These are phyloP conservation scores for Stomatorhinus ivindoensis DNA, from an alignment of 2,113 vertebrate species.

Conservation along the genomic window DNA sequence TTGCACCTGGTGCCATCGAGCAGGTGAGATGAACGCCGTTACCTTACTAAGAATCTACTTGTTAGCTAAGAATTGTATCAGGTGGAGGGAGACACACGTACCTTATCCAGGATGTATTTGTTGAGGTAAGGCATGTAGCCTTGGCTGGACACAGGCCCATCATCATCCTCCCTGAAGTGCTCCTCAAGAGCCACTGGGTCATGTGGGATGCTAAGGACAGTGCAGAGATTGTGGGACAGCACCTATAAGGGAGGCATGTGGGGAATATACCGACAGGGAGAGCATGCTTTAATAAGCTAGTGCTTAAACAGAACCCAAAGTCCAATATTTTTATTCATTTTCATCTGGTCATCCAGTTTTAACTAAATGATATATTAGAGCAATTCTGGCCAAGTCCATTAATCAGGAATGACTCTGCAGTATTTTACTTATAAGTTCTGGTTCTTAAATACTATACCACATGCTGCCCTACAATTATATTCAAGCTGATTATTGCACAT, in stretches of 20 bases:
- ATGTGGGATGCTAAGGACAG: slow-evolving; percentile 82
- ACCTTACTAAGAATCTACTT: slow-evolving; percentile 75
- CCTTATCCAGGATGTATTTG: slow-evolving; percentile 70
- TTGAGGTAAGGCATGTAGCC: slow-evolving; percentile 95
- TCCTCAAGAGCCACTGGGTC: slow-evolving; percentile 89
- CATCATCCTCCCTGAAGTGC: slow-evolving; percentile 88
- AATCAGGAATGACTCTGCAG: not conserved
- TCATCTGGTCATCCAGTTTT: not conserved
- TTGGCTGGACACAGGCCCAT: slow-evolving; percentile 90
- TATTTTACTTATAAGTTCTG: not conserved
- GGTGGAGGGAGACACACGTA: slow-evolving; percentile 20
- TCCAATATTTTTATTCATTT: not conserved
- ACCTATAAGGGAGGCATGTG: slow-evolving; percentile 60
- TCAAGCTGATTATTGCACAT: not conserved
- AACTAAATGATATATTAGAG: not conserved
- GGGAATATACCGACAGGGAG: not conserved
- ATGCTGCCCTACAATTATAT: not conserved
- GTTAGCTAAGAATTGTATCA: slow-evolving; percentile 45
- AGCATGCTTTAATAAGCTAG: not conserved
- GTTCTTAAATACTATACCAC: not conserved
- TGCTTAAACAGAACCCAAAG: not conserved
- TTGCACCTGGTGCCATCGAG: slow-evolving; percentile 63
- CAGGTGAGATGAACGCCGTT: not conserved
- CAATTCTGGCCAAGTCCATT: not conserved
- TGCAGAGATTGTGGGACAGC: slow-evolving; percentile 91